A percentile compares a stretch with the other conserved stretches of the same genome.
Conservation (phyloP, 2,113 vertebrate genomes). For the Chionodraco myersi region DNA sequence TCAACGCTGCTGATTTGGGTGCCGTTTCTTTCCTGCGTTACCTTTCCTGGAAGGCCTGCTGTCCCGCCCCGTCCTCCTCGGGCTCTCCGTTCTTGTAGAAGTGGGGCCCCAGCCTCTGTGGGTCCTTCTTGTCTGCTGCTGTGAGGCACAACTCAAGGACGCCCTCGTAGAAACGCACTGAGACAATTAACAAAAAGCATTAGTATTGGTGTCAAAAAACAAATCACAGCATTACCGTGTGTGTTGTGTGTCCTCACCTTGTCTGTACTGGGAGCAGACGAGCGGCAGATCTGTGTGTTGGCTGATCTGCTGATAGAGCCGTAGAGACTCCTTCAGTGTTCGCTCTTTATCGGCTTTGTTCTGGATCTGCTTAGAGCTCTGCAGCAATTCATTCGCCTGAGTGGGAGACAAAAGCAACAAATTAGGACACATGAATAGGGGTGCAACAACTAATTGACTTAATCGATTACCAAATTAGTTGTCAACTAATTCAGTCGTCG, state of each 20-base stretch:
- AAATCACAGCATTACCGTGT: too few species aligned
- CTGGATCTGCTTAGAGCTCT: slow-evolving; percentile 93
- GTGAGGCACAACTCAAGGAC: slow-evolving; percentile 95
- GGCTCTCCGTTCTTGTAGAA: slow-evolving; percentile 98
- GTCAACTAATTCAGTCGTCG: too few species aligned
- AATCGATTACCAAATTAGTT: too few species aligned
- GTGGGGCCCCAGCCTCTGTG: slow-evolving; percentile 94
- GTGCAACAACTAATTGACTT: too few species aligned
- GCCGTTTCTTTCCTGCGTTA: slow-evolving; percentile 3
- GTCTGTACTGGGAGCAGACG: slow-evolving; percentile 94
- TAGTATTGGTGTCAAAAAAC: background rate
- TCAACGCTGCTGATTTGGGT: background rate
- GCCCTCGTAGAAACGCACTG: slow-evolving; percentile 98
- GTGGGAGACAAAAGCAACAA: slow-evolving; percentile 32
- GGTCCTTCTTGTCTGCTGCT: slow-evolving; percentile 96
- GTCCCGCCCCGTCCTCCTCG: slow-evolving; percentile 92
- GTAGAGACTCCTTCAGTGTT: slow-evolving; percentile 91
- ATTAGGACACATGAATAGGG: slow-evolving; percentile 24
- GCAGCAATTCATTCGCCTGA: slow-evolving; percentile 97
- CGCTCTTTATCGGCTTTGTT: slow-evolving; percentile 92
- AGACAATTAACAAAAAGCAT: background rate
- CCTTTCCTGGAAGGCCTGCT: slow-evolving; percentile 97
- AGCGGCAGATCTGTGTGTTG: slow-evolving; percentile 93
- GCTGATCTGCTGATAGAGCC: slow-evolving; percentile 96
- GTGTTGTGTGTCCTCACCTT: slow-evolving; percentile 82